Base-by-base conservation (phyloP, 2,888 invertebrate species). In the Troilus luridus region DNA sequence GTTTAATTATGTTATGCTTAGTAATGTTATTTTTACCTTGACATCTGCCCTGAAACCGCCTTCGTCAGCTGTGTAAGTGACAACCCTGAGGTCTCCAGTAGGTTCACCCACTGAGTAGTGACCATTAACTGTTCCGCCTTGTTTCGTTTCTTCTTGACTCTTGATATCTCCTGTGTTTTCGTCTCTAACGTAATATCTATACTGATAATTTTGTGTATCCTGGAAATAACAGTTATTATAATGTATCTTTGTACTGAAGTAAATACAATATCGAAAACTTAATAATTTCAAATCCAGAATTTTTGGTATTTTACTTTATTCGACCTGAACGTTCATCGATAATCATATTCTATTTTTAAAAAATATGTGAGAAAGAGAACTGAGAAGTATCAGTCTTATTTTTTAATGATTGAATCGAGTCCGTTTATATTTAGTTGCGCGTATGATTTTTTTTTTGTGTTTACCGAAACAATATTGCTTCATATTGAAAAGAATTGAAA, bases 71-170 rank as follows among this genome's bases (percentile, higher is more conserved):
- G 92, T 93, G 92, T 93, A 93, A 56, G 93, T 93, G 41, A 93
- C 93, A 19, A 92, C 92, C n/a, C 93, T 92, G 24, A 93, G 89
- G 81, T 93, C 92, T 27, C 93, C 93, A 24, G 93, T 93, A 12
- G 93, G 93, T 85, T 93, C 93, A 11, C 92, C 93, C 12, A 93
- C 92, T 12, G 93, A 92, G 92, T 93, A 93, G 19, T 92, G 92
- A 14, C 93, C 93, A n/a, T 92, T 91, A 21, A 93, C 93, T 88
- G 91, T 91, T 59, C 93, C 93, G 24, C 93, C 93, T n/a, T 92
- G 92, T 19, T 93, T 93, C 11, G 92, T 92, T 91, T 93, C 93
- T 88, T 93, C 93, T 56, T 93, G 93, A n/a, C 92, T 92, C 90
- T 93, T 93, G 91, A 92, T 92, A 64, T 93, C 93, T 58, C 92